A percentile compares a stretch with the other conserved stretches of the same genome.
Conservation (phyloP, 2,797 vertebrate species). For the Pseudomugil tenellus region DNA sequence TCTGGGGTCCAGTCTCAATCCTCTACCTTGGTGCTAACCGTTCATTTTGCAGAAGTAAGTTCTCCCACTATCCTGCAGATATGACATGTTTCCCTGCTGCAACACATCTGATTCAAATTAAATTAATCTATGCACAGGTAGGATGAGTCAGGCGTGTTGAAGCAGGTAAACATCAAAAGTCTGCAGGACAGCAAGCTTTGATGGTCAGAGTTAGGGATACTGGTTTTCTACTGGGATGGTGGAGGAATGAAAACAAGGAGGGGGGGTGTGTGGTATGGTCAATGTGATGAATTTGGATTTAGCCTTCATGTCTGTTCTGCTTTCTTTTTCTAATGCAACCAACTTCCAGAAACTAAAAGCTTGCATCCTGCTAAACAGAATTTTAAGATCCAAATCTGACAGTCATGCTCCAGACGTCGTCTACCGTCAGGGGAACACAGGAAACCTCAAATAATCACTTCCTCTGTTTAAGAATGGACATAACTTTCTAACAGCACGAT, state of each 20-base stretch:
- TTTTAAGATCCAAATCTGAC: constrained; percentile 22
- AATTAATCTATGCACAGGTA: too few relatives aligned
- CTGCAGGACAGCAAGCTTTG: too few relatives aligned
- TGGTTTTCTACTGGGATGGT: background rate
- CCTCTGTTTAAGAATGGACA: constrained; percentile 72
- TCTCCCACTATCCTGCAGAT: too few relatives aligned
- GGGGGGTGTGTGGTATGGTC: background rate
- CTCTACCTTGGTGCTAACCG: too few relatives aligned
- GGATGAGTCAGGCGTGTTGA: too few relatives aligned
- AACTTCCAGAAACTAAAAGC: constrained; percentile 18
- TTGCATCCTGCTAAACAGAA: constrained; percentile 50
- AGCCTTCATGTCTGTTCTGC: background rate
- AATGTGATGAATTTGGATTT: background rate
- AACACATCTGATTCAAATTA: too few relatives aligned
- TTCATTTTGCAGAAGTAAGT: too few relatives aligned
- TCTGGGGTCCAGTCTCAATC: background rate
- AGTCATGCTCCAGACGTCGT: constrained; percentile 35
- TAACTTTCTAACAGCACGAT: constrained; percentile 61
- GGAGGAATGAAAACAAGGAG: background rate
- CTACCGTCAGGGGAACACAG: constrained; percentile 47
- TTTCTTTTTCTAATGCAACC: background rate
- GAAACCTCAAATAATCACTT: constrained; percentile 76
- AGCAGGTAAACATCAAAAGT: too few relatives aligned
- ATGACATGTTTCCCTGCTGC: too few relatives aligned
- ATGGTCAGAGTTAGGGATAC: too few relatives aligned